A percentile compares a stretch with the other conserved stretches of the same genome.
Evolutionary conservation across 2,888 invertebrate species (phyloP).

Genomic region (Xiphydria camelus): DNA sequence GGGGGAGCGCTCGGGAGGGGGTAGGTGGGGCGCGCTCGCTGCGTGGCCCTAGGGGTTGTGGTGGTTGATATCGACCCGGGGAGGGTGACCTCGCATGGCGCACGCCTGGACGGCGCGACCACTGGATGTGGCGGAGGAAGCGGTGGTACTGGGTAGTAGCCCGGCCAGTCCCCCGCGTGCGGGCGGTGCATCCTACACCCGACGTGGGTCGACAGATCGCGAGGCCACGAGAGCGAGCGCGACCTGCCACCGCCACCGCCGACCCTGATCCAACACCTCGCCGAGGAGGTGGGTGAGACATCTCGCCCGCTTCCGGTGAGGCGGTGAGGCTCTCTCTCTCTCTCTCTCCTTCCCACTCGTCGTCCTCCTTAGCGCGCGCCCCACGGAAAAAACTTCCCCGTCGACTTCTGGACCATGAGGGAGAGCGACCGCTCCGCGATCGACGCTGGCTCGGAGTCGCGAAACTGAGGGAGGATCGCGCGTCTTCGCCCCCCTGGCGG

Average conservation of each 20-base stretch:
- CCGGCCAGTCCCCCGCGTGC: slow-evolving; percentile 55
- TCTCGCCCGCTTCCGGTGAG: slow-evolving; percentile 23
- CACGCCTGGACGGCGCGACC: slow-evolving; percentile 51
- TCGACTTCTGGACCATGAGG: too few species aligned
- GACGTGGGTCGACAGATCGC: slow-evolving; percentile 15
- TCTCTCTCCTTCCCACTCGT: too few species aligned
- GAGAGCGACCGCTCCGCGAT: too few species aligned
- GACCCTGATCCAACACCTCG: slow-evolving; percentile 18
- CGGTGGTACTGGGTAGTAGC: slow-evolving; percentile 48
- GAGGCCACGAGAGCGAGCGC: slow-evolving; percentile 10
- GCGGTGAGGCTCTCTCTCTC: slow-evolving; percentile 9
- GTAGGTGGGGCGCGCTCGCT: slow-evolving; percentile 1
- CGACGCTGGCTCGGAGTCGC: too few species aligned
- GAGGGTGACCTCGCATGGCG: slow-evolving; percentile 51
- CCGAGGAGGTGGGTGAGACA: slow-evolving; percentile 24
- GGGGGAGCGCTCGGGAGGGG: too few species aligned
- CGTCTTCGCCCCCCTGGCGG: too few species aligned
- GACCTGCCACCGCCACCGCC: slow-evolving; percentile 13
- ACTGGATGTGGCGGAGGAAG: slow-evolving; percentile 44
- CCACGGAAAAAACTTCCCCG: too few species aligned
- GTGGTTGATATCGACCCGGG: slow-evolving; percentile 55
- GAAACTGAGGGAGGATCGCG: too few species aligned
- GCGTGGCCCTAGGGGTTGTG: slow-evolving; percentile 28
- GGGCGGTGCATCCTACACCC: slow-evolving; percentile 47
- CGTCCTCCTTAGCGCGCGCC: too few species aligned